Base-by-base conservation (phyloP, 2,888 invertebrate species). In the Amphipyra berbera region DNA sequence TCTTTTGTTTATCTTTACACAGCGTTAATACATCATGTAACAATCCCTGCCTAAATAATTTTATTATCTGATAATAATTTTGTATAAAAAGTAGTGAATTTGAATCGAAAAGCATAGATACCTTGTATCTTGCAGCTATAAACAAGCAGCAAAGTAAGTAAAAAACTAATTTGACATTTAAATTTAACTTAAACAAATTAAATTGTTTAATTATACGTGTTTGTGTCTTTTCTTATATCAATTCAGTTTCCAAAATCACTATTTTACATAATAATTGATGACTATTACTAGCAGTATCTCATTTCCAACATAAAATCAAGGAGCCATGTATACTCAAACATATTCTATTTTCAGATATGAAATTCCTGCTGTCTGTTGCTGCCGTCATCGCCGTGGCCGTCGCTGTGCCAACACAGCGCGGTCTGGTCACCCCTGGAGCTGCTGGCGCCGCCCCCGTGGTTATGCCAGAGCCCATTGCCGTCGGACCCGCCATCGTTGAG, bases 401-500 rank as follows among this genome's bases (percentile, higher is more conserved):
- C 55, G 73, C 76, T 70, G 73, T 52, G 21, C 76, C 72, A 38
- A 45, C 64, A n/a, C 72, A 76, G 54, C 76, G 72, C 30, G 72
- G 67, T 15, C 59, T 64, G 0, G 57, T 74, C 33, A 15, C 50
- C n/a, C 57, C 66, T 44, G 68, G 13, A 38, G 44, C 76, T 14
- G 76, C 64, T 63, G 74, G 50, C 56, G 69, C 68, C 8, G 46
- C 50, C 42, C 62, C 62, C 33, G 8, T 53, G 37, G 63, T 76
- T 10, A 52, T 21, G 27, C 40, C 52, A 41, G 40, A 61, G 6
- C 70, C 73, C 35, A 57, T 82, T 49, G 27, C 68, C 38, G 62
- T 79, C 6, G 82, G 79, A 14, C 81, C 82, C 38, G 82, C 79
- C 0, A 59, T 64, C 21, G 8, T 79, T n/a, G 78, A 77, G 40